Base-by-base conservation (phyloP, 2,797 vertebrate species). In the Centropyge bicolor region DNA sequence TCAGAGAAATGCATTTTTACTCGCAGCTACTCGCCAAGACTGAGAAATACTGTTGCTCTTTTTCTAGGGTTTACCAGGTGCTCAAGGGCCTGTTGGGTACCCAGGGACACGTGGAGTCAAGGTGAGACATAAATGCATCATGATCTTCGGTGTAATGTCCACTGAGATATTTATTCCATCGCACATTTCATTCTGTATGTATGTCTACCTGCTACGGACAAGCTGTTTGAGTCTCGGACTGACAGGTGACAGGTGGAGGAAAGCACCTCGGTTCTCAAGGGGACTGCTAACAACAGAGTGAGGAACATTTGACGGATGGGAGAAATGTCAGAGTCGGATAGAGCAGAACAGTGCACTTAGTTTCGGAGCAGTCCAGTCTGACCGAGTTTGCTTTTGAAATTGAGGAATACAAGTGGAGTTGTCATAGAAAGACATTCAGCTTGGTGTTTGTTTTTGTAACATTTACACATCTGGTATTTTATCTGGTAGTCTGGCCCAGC, bases 41-140 rank as follows among this genome's bases (percentile, higher is more conserved):
- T 71, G 22, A 80, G 69, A 2, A 11, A 27, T 27, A 6, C 6
- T 74, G 2, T 46, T 74, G 8, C 76, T 70, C 6, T 64, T 41
- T 76, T 73, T 60, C 8, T 78, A 99, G 97, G 98, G 97, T 62
- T 90, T 92, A 35, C 27, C 71, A 11, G 98, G 98, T 22, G 79
- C 94, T 5, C 94, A 95, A 17, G 98, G 98, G 24, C 97, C 97
- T 1, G 48, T 94, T 0, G 98, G 98, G 24, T 99, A 98, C 60
- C 98, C 97, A 1, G 98, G 98, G 70, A 93, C 94, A 72, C 97
- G 98, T 1, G 98, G 98, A 83, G 97, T 98, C 73, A 99, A 99
- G 97, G 98, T 98, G 90, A 93, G 94, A 67, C 70, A 45, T 78
- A 62, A 81, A 64, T 16, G 40, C 70, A 75, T 79, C 74, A 48